phyloP scores from a whole-genome alignment of 2,113 vertebrate species.

The Hippocampus zosterae region DNA sequence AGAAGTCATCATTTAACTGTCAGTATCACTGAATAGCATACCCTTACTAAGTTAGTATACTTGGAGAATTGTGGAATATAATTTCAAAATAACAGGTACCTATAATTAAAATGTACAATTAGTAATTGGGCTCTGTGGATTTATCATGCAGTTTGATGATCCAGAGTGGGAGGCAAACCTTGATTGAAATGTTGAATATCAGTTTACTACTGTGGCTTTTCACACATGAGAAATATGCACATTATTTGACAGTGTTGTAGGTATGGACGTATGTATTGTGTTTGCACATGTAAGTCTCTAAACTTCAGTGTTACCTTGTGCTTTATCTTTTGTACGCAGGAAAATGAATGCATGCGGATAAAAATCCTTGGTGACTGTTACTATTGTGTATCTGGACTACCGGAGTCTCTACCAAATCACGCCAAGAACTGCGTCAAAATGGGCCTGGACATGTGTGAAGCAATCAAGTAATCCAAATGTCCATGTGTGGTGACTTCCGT shows the following conservation, averaged over 20 bases:
- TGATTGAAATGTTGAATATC: too few relatives aligned
- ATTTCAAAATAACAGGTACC: too few relatives aligned
- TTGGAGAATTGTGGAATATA: background rate
- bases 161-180: too few relatives aligned
- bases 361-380: constrained; percentile 98
- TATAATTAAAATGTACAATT: background rate
- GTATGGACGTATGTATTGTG: too few relatives aligned
- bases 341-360: constrained; percentile 98
- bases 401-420: constrained; percentile 91
- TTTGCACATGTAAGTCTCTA: too few relatives aligned
- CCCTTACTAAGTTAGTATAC: background rate
- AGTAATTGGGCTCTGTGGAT: too few relatives aligned
- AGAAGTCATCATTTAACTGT: constrained; percentile 11
- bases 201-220: too few relatives aligned
- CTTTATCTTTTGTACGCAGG: constrained; percentile 66
- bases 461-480: constrained; percentile 86
- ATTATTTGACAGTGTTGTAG: too few relatives aligned
- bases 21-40: background rate
- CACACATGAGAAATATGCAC: too few relatives aligned
- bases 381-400: constrained; percentile 95
- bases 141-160: background rate
- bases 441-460: constrained; percentile 98
- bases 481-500: background rate
- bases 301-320: background rate
- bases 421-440: constrained; percentile 98